Conservation (phyloP, 2,113 vertebrate species). For the Nansenia antarctica region DNA sequence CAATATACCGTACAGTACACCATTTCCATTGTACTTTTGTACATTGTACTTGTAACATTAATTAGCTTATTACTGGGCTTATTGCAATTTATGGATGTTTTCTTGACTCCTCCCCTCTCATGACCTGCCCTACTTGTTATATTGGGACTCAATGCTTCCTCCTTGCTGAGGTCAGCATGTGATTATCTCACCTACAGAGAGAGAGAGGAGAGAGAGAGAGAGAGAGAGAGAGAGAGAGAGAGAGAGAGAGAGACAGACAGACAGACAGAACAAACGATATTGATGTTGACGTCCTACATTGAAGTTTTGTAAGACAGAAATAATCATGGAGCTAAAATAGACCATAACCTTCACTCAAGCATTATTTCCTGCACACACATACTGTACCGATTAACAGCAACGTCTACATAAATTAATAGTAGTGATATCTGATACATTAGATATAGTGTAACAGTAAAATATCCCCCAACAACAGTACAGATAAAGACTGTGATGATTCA, state of each 20-base stretch:
- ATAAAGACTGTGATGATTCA: background rate
- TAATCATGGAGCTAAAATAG: background rate
- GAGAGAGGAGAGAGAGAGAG: background rate
- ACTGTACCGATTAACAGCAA: too few relatives aligned
- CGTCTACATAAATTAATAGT: too few relatives aligned
- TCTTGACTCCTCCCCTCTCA: background rate
- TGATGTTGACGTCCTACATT: background rate
- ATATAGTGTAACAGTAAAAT: too few relatives aligned
- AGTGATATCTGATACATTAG: background rate
- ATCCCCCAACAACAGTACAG: too few relatives aligned
- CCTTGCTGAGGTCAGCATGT: slow-evolving; percentile 31
- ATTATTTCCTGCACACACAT: too few relatives aligned
- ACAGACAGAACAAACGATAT: background rate
- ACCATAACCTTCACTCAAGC: background rate
- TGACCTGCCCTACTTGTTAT: slow-evolving; percentile 54
- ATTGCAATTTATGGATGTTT: too few relatives aligned
- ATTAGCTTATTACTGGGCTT: too few relatives aligned
- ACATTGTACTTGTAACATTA: too few relatives aligned
- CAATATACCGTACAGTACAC: too few relatives aligned
- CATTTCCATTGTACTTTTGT: too few relatives aligned
- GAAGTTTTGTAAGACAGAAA: slow-evolving; percentile 13
- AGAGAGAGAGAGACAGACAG: slow-evolving; percentile 3
- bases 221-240: background rate
- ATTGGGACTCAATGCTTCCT: slow-evolving; percentile 36
- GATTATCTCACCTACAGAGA: slow-evolving; percentile 34